Evolutionary conservation across 2,113 vertebrate species (phyloP).

Genomic region (Cebus imitator): DNA sequence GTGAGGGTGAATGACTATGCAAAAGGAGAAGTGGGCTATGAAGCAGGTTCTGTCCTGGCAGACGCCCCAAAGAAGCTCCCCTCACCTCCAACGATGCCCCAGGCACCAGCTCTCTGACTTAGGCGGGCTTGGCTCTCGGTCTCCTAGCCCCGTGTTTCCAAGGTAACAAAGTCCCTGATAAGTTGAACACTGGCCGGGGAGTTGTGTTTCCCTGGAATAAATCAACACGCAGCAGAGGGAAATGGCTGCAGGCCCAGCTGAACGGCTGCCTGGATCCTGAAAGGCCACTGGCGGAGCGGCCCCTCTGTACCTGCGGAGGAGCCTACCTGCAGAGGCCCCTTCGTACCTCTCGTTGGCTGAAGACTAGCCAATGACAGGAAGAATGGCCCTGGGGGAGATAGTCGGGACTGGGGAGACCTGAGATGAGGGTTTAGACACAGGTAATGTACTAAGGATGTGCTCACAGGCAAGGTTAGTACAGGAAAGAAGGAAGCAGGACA

Average conservation of each 20-base stretch:
- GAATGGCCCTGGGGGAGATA: background rate
- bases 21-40: background rate
- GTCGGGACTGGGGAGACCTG: too few species aligned
- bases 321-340: background rate
- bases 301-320: background rate
- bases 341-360: conserved; percentile 24
- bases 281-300: conserved; percentile 29
- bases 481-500: background rate
- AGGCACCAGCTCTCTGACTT: conserved; percentile 71
- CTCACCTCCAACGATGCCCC: conserved; percentile 69
- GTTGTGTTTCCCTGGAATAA: conserved; percentile 74
- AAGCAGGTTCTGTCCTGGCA: conserved; percentile 67
- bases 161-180: conserved; percentile 77
- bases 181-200: conserved; percentile 66
- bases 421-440: background rate
- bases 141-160: conserved; percentile 81
- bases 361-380: conserved; percentile 39
- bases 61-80: conserved; percentile 69
- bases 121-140: conserved; percentile 78
- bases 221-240: conserved; percentile 71
- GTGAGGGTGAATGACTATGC: conserved; percentile 1
- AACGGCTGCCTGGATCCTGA: conserved; percentile 61
- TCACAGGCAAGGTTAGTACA: background rate
- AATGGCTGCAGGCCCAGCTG: conserved; percentile 48
- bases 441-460: background rate